Evolutionary conservation across 30 jellyfish, hydroid and myxozoan genomes (phyloP).

Genomic region (Chironex yamaguchii): DNA sequence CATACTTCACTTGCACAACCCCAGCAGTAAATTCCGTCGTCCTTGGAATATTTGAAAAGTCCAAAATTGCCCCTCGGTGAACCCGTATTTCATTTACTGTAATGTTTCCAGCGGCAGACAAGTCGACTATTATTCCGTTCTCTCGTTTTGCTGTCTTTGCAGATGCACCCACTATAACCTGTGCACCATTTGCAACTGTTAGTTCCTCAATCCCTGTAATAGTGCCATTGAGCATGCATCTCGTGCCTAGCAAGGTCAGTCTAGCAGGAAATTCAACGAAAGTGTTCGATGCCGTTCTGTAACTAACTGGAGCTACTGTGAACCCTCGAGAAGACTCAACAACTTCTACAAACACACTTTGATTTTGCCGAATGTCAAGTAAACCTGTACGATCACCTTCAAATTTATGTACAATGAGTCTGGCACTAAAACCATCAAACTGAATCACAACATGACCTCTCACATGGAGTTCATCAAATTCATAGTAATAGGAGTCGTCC

Average conservation of each 20-base stretch:
- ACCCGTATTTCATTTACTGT: constrained; percentile 36
- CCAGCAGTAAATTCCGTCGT: constrained; percentile 29
- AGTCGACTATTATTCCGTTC: constrained; percentile 32
- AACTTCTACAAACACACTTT: constrained; percentile 57
- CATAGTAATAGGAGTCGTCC: constrained; percentile 46
- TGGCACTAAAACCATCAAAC: constrained; percentile 52
- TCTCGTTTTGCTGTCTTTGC: constrained; percentile 61
- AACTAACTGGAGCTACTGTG: constrained; percentile 72
- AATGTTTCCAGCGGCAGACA: constrained; percentile 53
- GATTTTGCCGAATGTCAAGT: constrained; percentile 37
- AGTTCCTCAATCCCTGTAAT: constrained; percentile 54
- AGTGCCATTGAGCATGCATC: constrained; percentile 43
- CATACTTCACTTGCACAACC: constrained; percentile 38
- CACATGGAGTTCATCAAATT: constrained; percentile 69
- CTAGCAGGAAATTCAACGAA: constrained; percentile 60
- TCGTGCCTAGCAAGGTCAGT: constrained; percentile 62
- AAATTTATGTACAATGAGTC: constrained; percentile 48
- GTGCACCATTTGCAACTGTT: constrained; percentile 65
- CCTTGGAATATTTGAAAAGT: constrained; percentile 14
- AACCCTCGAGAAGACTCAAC: constrained; percentile 54
- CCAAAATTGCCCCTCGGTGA: constrained; percentile 46
- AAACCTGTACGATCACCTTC: constrained; percentile 70
- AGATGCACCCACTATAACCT: constrained; percentile 26
- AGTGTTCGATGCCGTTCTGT: constrained; percentile 54
- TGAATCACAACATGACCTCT: constrained; percentile 47